phyloP scores from a whole-genome alignment of 1,140 invertebrate genomes.

The Sesamia nonagrioides region DNA sequence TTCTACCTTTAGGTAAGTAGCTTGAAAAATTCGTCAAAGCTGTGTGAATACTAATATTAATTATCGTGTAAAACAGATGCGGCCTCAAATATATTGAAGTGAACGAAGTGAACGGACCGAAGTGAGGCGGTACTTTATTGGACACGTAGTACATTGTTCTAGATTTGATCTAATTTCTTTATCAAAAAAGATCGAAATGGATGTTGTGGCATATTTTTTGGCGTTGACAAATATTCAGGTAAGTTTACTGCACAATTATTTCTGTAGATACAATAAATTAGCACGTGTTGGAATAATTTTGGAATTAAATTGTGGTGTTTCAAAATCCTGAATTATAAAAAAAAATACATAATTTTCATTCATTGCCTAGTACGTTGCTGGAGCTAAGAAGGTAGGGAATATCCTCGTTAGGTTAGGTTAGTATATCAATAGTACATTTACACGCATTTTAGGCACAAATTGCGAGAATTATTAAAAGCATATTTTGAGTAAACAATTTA shows the following conservation, averaged over 20 bases:
- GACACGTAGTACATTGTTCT: neutral
- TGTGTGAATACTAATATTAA: constrained; percentile 62
- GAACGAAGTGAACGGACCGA: neutral
- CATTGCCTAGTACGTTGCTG: no score
- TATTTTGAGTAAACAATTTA: no score
- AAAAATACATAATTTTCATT: no score
- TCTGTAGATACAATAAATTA: neutral
- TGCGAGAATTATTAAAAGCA: no score
- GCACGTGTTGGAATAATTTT: no score
- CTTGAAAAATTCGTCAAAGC: constrained; percentile 50
- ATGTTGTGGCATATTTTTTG: constrained; percentile 54
- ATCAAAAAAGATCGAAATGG: constrained; percentile 43
- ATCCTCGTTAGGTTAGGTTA: no score
- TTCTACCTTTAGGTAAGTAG: constrained; percentile 32
- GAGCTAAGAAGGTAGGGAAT: no score
- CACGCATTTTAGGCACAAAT: no score
- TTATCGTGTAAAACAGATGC: constrained; percentile 51
- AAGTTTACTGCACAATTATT: constrained; percentile 6
- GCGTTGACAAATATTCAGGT: constrained; percentile 59
- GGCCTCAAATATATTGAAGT: constrained; percentile 1
- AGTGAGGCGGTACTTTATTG: neutral
- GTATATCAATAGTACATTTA: no score
- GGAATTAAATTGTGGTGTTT: no score
- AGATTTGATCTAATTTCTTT: neutral
- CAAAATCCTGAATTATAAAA: no score